Percentiles rank a stretch among this genome's conserved stretches.
phyloP scores from a whole-genome alignment of 2,888 invertebrate genomes.

The Pasiphila rectangulata region DNA sequence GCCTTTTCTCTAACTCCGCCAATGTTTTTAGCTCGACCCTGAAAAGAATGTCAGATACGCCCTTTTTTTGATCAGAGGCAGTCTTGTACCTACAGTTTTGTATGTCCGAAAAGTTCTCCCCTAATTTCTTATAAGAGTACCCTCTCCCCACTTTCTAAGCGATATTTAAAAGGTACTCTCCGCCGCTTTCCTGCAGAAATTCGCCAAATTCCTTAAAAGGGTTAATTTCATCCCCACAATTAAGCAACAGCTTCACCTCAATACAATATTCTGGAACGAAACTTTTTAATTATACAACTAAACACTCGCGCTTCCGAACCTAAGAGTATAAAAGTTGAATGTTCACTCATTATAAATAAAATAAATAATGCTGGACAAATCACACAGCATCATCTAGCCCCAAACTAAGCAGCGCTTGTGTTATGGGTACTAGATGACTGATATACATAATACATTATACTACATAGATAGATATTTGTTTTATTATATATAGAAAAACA shows the following conservation, averaged over 20 bases:
- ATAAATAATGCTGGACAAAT: too few species aligned
- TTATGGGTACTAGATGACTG: too few species aligned
- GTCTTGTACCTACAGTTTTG: too few species aligned
- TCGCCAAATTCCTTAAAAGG: conserved; percentile 4
- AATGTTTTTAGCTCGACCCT: too few species aligned
- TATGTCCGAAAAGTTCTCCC: not conserved
- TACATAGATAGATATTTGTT: too few species aligned
- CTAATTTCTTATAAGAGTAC: not conserved
- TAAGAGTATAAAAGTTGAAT: not conserved
- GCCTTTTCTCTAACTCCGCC: too few species aligned
- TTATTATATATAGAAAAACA: too few species aligned
- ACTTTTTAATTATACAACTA: conserved; percentile 32
- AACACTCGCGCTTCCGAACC: conserved; percentile 10
- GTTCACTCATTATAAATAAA: conserved; percentile 1
- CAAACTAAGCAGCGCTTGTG: too few species aligned
- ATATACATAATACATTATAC: too few species aligned
- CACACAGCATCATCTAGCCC: too few species aligned
- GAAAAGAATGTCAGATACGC: too few species aligned
- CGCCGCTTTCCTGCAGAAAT: conserved; percentile 2
- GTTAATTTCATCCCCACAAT: conserved; percentile 18
- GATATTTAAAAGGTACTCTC: conserved; percentile 3
- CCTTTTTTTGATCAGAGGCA: too few species aligned
- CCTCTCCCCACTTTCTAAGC: not conserved
- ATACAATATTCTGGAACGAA: conserved; percentile 23
- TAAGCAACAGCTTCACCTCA: conserved; percentile 17